Evolutionary conservation across 2,888 invertebrate species (phyloP), one percentile per base, ranked within the genome.

Genomic region (Crossocerus cetratus): DNA sequence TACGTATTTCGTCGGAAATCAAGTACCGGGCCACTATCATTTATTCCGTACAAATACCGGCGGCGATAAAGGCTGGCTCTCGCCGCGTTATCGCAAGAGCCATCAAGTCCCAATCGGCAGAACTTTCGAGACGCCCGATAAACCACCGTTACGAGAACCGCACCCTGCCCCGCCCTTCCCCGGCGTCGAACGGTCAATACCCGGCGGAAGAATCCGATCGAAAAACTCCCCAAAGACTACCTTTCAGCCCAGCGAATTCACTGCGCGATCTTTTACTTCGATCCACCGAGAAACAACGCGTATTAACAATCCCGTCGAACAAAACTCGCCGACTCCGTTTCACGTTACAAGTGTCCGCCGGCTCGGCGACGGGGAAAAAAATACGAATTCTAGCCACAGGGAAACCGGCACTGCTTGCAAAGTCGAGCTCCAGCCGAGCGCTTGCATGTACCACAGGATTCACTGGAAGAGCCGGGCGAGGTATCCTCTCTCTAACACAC

Each of bases 91-190:
- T 32, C 32, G 11, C 5, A 32, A 32, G 11, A 32, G 32, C 8
- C 11, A 32, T 32, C 32, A 5, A 32, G 1, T 32, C 32, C 32
- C 32, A 32, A 32, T 32, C 32, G 32, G 11, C 49, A 45, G 3
- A 55, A 61, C 18, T 59, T 43, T 57, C 44, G 14, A 16, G 11
- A 11, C 18, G 14, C n/a, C 23, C 11, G 13, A n/a, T 14, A 44
- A 75, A 59, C 32, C 44, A 44, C 53, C 58, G 64, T 74, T 76
- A 74, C 70, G 55, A n/a, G 67, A 87, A 88, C 90, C 90, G 88
- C 90, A 90, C 89, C 89, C 90, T 88, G 89, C 89, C 89, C 89
- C 89, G 87, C 89, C 88, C 89, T 85, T 67, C 87, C 87, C 89
- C 86, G 87, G 87, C 82, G 76, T 80, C 74, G 71, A 85, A 83